Base-by-base conservation (phyloP, 2,113 vertebrate genomes). In the Chinchilla lanigera region DNA sequence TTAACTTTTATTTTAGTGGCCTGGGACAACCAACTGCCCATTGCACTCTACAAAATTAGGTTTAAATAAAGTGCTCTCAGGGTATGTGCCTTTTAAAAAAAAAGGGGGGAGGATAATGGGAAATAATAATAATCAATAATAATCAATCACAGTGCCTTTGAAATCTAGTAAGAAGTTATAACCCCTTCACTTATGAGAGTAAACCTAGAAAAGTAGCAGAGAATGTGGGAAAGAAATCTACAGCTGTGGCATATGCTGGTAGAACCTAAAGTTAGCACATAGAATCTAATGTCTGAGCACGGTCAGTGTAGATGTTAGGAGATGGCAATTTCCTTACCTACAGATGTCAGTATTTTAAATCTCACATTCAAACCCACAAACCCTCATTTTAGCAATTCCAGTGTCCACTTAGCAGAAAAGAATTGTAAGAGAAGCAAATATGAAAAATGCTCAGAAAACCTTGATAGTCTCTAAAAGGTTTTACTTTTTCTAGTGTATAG, bases 401-500 rank as follows among this genome's bases (percentile, higher is more conserved):
- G 17, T 30, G 58, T 19, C 67, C 47, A 30, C 22, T 71, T 22
- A 19, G 14, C 52, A 19, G 4, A 65, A 86, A 96, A 80, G 56
- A 73, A 5, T 81, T 82, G 50, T 4, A 50, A 73, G 35, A 61
- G 41, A 94, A 90, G 87, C 44, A 95, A 92, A 86, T n/a, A 35
- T 33, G 81, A 87, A 80, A 30, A 75, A 94, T 50, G 13, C 50
- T 80, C 30, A 69, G 54, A 93, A 94, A 89, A 83, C 30, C 69
- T 41, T 1, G 19, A 41, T 0, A 80, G 52, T 67, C 86, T 52
- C 50, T 58, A 33, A 85, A 44, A 30, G 38, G 14, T 94, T 95
- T 90, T 89, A 26, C 65, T 95, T 89, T 88, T 97, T 95, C 92
- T 82, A 89, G 16, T 87, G 98, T 97, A 88, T 95, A 97, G 97